Evolutionary conservation across 1,140 invertebrate species (phyloP).

Genomic region (Amyelois transitella): DNA sequence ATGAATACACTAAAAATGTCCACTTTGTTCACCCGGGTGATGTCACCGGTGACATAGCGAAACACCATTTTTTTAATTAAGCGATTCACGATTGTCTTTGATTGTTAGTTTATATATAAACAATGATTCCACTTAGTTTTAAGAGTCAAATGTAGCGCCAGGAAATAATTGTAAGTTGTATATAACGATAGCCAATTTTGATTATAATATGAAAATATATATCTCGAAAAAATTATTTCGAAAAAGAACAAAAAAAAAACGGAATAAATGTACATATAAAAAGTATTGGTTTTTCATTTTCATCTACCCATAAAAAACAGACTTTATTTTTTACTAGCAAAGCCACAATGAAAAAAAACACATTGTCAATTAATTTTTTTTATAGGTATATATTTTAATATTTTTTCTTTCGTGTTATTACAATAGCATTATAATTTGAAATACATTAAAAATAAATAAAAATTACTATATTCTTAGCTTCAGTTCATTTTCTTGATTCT

Average conservation of each 20-base stretch:
- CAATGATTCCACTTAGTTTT: constrained; percentile 63
- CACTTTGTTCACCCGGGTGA: no score
- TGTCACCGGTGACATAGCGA: no score
- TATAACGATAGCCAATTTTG: constrained; percentile 62
- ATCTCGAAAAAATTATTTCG: constrained; percentile 38
- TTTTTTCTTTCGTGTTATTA: no score
- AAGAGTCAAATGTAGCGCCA: constrained; percentile 63
- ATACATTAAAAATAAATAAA: no score
- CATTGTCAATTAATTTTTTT: no score
- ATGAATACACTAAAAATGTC: no score
- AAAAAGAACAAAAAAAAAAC: constrained; percentile 47
- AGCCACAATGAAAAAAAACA: no score
- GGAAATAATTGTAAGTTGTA: constrained; percentile 61
- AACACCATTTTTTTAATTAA: not conserved
- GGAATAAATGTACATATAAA: constrained; percentile 56
- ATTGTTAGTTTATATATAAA: constrained; percentile 21
- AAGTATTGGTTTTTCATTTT: constrained; percentile 32
- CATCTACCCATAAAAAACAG: not conserved
- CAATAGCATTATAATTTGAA: no score
- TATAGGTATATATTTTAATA: no score
- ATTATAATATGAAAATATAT: constrained; percentile 58
- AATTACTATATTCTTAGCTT: no score
- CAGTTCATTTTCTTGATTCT: no score
- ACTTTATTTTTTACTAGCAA: no score
- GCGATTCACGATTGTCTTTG: constrained; percentile 2